Percentiles rank a stretch among this genome's conserved stretches.
These are phyloP conservation scores for Ancistrus triradiatus DNA, from an alignment of 2,113 vertebrate species.

Conservation along the genomic window DNA sequence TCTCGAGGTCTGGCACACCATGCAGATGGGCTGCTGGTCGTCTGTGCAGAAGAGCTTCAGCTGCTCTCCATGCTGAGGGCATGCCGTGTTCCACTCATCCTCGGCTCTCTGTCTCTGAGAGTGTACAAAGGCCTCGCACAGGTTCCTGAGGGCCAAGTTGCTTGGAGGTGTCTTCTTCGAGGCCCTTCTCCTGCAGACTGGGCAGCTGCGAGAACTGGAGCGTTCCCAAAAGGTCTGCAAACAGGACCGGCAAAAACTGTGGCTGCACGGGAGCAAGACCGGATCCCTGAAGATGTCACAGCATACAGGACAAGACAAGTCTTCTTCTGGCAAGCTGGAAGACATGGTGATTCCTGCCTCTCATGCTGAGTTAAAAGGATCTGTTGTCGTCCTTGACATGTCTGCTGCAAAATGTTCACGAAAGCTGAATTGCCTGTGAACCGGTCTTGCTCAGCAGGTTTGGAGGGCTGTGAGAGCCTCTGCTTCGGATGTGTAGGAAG, in stretches of 20 bases:
- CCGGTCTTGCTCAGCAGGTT: constrained; percentile 19
- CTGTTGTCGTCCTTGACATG: neutral
- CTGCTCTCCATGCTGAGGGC: constrained; percentile 58
- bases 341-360: constrained; percentile 45
- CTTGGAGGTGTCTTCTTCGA: constrained; percentile 53
- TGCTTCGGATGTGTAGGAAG: constrained; percentile 16
- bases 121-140: constrained; percentile 60
- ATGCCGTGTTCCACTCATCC: constrained; percentile 36
- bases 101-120: constrained; percentile 37
- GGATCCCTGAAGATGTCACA: constrained; percentile 59
- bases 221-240: constrained; percentile 58
- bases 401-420: neutral
- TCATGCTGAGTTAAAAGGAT: neutral
- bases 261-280: constrained; percentile 62
- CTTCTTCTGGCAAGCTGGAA: constrained; percentile 52
- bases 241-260: constrained; percentile 63
- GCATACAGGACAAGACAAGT: constrained; percentile 66
- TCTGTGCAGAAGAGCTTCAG: constrained; percentile 66
- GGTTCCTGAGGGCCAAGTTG: constrained; percentile 67
- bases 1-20: constrained; percentile 64
- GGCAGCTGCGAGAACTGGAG: constrained; percentile 48
- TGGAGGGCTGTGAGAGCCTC: neutral
- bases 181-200: constrained; percentile 59
- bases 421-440: neutral
- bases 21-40: constrained; percentile 66